A percentile compares a stretch with the other conserved stretches of the same genome.
Evolutionary conservation across 2,113 vertebrate species (phyloP).

Genomic region (Lamprologus sp.): DNA sequence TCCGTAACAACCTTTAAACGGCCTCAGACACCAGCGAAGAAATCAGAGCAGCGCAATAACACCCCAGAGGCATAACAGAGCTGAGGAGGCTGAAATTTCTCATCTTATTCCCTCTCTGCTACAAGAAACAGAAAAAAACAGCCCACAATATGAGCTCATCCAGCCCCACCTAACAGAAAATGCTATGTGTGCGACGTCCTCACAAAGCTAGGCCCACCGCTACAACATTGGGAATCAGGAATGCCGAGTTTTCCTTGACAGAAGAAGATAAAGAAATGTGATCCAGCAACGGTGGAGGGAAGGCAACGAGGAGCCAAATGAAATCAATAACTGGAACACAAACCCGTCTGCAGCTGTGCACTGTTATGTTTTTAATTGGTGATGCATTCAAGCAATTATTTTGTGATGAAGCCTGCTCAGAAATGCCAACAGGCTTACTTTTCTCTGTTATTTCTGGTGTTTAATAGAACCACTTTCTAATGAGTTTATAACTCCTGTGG

Average conservation of each 20-base stretch:
- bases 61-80: constrained; percentile 5
- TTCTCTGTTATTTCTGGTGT: neutral
- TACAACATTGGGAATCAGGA: neutral
- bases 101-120: neutral
- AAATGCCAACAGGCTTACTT: neutral
- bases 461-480: neutral
- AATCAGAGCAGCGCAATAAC: constrained; percentile 1
- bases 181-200: neutral
- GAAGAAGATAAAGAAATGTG: neutral
- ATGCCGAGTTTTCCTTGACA: constrained; percentile 12
- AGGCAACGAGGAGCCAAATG: neutral
- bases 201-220: constrained; percentile 29
- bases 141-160: constrained; percentile 50
- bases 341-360: neutral
- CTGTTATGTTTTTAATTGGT: neutral
- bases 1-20: neutral
- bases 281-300: neutral
- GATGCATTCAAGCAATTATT: neutral
- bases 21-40: constrained; percentile 5
- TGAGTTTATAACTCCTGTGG: neutral
- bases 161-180: constrained; percentile 35
- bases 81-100: constrained; percentile 4
- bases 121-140: constrained; percentile 2
- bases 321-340: neutral
- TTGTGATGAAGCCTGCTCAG: neutral